Conservation (phyloP, 2,888 invertebrate species). For the Dicyrtoma fusca region DNA sequence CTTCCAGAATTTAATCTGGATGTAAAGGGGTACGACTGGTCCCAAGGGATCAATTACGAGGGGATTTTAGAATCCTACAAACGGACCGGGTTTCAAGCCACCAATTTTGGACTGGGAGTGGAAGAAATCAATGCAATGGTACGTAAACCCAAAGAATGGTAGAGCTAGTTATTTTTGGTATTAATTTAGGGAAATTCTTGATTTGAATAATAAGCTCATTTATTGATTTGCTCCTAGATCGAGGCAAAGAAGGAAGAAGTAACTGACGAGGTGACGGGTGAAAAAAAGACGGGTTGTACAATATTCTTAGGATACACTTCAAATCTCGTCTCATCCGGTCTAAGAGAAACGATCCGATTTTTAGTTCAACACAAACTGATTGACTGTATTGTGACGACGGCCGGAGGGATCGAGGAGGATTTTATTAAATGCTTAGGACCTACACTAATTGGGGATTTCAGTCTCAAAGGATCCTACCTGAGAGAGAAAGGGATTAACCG, state of each 20-base stretch:
- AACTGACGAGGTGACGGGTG: slow-evolving; percentile 40
- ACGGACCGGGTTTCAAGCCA: slow-evolving; percentile 94
- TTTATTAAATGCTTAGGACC: slow-evolving; percentile 97
- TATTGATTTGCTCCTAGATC: no score
- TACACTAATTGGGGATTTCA: slow-evolving; percentile 90
- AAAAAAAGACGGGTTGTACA: slow-evolving; percentile 68
- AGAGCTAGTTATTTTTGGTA: no score
- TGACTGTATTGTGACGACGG: slow-evolving; percentile 96
- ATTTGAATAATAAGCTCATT: no score
- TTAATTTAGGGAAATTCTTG: no score
- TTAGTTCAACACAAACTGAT: slow-evolving; percentile 83
- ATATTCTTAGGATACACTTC: slow-evolving; percentile 97
- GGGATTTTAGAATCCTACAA: slow-evolving; percentile 78
- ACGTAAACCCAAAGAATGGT: slow-evolving; percentile 56
- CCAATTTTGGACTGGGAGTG: slow-evolving; percentile 88
- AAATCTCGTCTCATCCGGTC: slow-evolving; percentile 93
- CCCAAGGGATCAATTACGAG: slow-evolving; percentile 82
- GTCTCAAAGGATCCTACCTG: slow-evolving; percentile 76
- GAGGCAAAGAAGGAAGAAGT: slow-evolving; percentile 35
- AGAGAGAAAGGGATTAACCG: slow-evolving; percentile 86
- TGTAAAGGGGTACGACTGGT: slow-evolving; percentile 85
- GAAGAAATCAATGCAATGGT: slow-evolving; percentile 91
- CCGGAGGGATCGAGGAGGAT: slow-evolving; percentile 98
- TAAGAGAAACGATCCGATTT: slow-evolving; percentile 88
- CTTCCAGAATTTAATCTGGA: slow-evolving; percentile 46